phyloP scores from a whole-genome alignment of 2,888 invertebrate species.

The Miltochrista miniata region DNA sequence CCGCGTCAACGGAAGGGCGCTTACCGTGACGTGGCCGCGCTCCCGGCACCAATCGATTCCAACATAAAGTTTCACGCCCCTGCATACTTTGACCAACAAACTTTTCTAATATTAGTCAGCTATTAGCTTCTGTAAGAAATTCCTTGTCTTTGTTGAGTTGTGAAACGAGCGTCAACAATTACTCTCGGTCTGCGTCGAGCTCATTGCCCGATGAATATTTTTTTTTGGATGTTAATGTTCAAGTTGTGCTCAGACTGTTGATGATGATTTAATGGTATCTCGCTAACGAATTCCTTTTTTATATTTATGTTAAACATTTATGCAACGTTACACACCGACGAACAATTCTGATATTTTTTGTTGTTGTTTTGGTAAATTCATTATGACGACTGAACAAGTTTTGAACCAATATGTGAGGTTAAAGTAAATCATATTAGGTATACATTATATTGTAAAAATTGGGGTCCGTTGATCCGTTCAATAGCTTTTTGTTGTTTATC shows the following conservation, averaged over 20 bases:
- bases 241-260: neutral
- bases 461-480: no score
- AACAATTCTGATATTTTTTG: neutral
- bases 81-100: slow-evolving; percentile 57
- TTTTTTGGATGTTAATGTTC: neutral
- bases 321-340: neutral
- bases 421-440: no score
- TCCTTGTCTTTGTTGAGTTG: slow-evolving; percentile 22
- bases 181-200: slow-evolving; percentile 13
- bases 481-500: no score
- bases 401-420: no score
- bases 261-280: neutral
- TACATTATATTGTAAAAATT: no score
- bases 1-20: slow-evolving; percentile 27
- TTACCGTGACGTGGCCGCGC: slow-evolving; percentile 57
- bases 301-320: neutral
- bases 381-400: no score
- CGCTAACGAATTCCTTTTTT: neutral
- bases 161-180: slow-evolving; percentile 17
- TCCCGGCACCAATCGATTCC: slow-evolving; percentile 71
- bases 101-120: slow-evolving; percentile 28
- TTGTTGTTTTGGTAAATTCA: no score
- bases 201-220: neutral
- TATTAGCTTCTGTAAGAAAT: slow-evolving; percentile 35
- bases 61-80: slow-evolving; percentile 61